These are phyloP conservation scores for Noctilio leporinus DNA, from an alignment of 2,113 vertebrate species.

Conservation along the genomic window DNA sequence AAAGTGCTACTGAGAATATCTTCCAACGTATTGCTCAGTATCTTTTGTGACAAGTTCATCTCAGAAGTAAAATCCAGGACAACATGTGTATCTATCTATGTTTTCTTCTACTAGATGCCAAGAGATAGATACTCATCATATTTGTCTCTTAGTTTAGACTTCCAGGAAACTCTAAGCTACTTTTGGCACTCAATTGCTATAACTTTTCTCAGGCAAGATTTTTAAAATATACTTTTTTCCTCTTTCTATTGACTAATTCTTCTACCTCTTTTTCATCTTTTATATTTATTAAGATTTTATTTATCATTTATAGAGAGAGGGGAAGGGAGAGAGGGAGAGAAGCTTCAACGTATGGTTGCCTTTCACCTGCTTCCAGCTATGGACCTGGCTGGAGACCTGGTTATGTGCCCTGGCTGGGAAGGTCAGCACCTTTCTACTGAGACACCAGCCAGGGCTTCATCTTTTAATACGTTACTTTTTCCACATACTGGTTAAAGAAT, in stretches of 20 bases:
- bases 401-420: too few relatives aligned
- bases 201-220: background rate
- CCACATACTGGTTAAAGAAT: background rate
- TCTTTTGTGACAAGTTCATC: conserved; percentile 21
- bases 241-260: background rate
- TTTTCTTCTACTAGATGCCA: background rate
- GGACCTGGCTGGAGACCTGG: too few relatives aligned
- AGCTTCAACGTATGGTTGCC: too few relatives aligned
- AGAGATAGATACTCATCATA: background rate
- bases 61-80: conserved; percentile 6
- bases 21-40: conserved; percentile 3
- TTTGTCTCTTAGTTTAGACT: background rate
- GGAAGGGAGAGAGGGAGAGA: too few relatives aligned
- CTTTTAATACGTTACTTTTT: background rate
- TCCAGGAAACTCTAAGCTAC: background rate
- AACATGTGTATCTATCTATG: background rate
- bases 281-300: too few relatives aligned
- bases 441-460: too few relatives aligned
- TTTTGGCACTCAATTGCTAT: background rate
- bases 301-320: too few relatives aligned
- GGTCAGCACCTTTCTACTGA: too few relatives aligned
- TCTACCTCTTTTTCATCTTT: background rate
- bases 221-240: background rate
- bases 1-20: conserved; percentile 28
- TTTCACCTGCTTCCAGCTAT: too few relatives aligned